Conservation (phyloP, 1,140 invertebrate genomes). For the Temnothorax nylanderi region DNA sequence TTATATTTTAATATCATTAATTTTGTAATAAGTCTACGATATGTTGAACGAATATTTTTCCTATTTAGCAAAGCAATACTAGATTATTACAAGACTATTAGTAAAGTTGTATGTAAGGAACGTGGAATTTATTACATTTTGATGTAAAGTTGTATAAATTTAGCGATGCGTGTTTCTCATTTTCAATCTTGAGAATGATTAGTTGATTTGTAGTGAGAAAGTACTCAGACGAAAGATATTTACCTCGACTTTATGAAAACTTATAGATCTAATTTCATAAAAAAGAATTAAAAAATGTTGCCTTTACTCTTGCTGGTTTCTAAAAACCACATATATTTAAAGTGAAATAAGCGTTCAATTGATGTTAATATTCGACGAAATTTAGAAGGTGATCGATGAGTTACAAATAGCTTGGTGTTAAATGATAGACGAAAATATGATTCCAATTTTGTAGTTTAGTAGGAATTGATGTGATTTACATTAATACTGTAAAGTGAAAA, state of each 20-base stretch:
- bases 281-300: slow-evolving; percentile 71
- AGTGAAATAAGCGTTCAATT: slow-evolving; percentile 71
- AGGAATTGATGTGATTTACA: slow-evolving; percentile 65
- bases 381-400: slow-evolving; percentile 52
- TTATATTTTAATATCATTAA: slow-evolving; percentile 60
- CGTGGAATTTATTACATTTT: slow-evolving; percentile 64
- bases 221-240: slow-evolving; percentile 52
- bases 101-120: slow-evolving; percentile 41
- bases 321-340: slow-evolving; percentile 73
- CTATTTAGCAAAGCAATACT: slow-evolving; percentile 43
- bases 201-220: slow-evolving; percentile 44
- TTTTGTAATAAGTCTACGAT: slow-evolving; percentile 63
- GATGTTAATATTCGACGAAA: slow-evolving; percentile 69
- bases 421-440: slow-evolving; percentile 51
- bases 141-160: slow-evolving; percentile 50
- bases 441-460: slow-evolving; percentile 62
- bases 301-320: slow-evolving; percentile 76
- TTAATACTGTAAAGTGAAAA: slow-evolving; percentile 38
- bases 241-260: slow-evolving; percentile 56
- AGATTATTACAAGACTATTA: slow-evolving; percentile 39
- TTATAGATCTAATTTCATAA: slow-evolving; percentile 54
- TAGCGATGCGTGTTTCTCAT: slow-evolving; percentile 43
- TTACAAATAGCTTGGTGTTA: slow-evolving; percentile 37
- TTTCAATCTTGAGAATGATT: slow-evolving; percentile 49
- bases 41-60: slow-evolving; percentile 47